These are phyloP conservation scores for Oryzias celebensis DNA, from an alignment of 2,113 vertebrate species.

Conservation along the genomic window DNA sequence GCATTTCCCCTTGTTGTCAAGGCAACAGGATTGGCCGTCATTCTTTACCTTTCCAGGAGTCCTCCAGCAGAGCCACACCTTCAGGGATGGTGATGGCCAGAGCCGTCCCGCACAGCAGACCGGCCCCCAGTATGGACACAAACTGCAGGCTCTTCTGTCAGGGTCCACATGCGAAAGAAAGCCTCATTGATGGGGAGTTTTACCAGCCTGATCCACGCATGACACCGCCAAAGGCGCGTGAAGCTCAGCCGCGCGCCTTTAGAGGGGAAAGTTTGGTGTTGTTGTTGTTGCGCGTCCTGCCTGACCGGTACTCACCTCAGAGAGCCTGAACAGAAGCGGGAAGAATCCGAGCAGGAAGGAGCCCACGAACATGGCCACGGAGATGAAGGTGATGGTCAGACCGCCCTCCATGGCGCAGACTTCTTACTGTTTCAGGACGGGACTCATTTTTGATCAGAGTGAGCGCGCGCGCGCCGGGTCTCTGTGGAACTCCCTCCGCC, in stretches of 20 bases:
- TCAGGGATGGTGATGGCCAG: slow-evolving; percentile 76
- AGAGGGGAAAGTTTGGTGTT: no score
- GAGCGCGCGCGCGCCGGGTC: background rate
- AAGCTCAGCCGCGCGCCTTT: no score
- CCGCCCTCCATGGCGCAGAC: slow-evolving; percentile 75
- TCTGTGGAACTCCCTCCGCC: background rate
- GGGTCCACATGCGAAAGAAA: background rate
- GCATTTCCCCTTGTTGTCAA: slow-evolving; percentile 2
- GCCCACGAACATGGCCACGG: slow-evolving; percentile 80
- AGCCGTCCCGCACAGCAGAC: slow-evolving; percentile 70
- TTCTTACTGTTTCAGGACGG: background rate
- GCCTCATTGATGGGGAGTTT: no score
- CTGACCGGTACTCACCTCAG: slow-evolving; percentile 65
- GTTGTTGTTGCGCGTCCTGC: background rate
- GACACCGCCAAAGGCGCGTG: no score
- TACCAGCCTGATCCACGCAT: no score
- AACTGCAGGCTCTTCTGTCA: slow-evolving; percentile 74
- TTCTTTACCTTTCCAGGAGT: slow-evolving; percentile 52
- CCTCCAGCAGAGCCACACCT: slow-evolving; percentile 73
- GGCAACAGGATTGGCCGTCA: background rate
- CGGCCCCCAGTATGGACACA: slow-evolving; percentile 77
- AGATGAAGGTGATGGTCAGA: slow-evolving; percentile 71
- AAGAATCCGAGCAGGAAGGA: slow-evolving; percentile 78
- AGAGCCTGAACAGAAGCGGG: slow-evolving; percentile 77
- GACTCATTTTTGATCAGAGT: slow-evolving; percentile 1